phyloP scores from a whole-genome alignment of 2,888 invertebrate genomes.

The Heliconius erato region DNA sequence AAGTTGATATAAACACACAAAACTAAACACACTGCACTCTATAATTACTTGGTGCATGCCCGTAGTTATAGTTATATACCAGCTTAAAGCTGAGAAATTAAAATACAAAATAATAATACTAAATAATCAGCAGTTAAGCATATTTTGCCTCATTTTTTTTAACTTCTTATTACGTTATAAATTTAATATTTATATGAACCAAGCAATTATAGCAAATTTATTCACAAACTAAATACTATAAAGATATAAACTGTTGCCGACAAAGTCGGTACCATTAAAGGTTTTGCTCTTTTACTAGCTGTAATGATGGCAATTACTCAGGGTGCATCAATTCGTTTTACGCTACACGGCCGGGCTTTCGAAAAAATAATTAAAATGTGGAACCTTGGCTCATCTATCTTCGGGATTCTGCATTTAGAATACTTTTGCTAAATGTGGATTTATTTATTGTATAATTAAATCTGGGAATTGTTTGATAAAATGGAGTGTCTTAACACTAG shows the following conservation, averaged over 20 bases:
- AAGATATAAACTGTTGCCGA: conserved; percentile 23
- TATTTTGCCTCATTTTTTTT: too few relatives aligned
- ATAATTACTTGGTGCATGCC: too few relatives aligned
- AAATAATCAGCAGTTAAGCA: too few relatives aligned
- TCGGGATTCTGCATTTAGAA: not conserved
- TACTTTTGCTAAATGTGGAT: not conserved
- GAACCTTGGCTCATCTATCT: conserved; percentile 39
- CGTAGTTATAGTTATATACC: too few relatives aligned
- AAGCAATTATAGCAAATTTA: not conserved
- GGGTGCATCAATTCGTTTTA: conserved; percentile 51
- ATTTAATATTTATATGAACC: too few relatives aligned
- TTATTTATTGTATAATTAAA: not conserved
- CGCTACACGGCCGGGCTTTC: conserved; percentile 36
- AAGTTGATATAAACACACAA: too few relatives aligned
- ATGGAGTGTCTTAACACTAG: not conserved
- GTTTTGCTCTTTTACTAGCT: conserved; percentile 53
- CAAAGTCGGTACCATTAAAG: conserved; percentile 48
- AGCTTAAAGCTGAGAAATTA: too few relatives aligned
- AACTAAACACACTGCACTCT: too few relatives aligned
- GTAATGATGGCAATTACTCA: conserved; percentile 64
- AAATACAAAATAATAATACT: too few relatives aligned
- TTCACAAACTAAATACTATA: conserved; percentile 16
- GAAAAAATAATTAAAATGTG: conserved; percentile 38
- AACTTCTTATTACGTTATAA: too few relatives aligned
- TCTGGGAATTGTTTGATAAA: not conserved